Base-by-base conservation (phyloP, 2,797 vertebrate species). In the Martes flavigula region DNA sequence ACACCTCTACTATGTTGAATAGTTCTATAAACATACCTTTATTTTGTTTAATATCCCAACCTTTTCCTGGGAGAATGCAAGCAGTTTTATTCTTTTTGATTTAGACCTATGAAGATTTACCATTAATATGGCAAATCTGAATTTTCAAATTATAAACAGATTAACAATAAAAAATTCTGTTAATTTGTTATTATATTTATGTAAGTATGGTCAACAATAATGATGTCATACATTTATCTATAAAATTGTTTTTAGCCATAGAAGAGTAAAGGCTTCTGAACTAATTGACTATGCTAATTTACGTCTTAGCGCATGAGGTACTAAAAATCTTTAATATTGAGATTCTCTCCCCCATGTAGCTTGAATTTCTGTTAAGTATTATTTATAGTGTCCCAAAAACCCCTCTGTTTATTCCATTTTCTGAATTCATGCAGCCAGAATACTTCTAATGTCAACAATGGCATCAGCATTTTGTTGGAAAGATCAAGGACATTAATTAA, bases 221-320 rank as follows among this genome's bases (percentile, higher is more conserved):
- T 1, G 2, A 85, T 30, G 4, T 27, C 82, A 98, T 87, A 25
- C 38, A 92, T 51, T 96, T 97, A 96, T 81, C 46, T 93, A 75
- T 96, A 94, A 97, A 96, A 97, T 64, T 62, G 78, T 96, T 97
- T 70, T 72, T 98, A 98, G 97, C 97, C 81, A 97, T 92, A 98
- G 96, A 97, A 90, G 38, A 96, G 96, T 91, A 97, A 97, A 97
- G 15, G 3, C 91, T 98, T 97, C 96, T 95, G 79, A 97, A 97
- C 32, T 79, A 98, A 97, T 30, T 96, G 68, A 75, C 90, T 96
- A 95, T 60, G 88, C 27, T 94, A 96, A 98, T 97, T 97, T 62
- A 30, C 87, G 97, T 85, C 70, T 98, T 87, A 73, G 93, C 62
- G 56, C 98, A 92, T 97, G 98, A 98, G 94, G 73, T 98, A 90